Evolutionary conservation across 2,113 vertebrate species (phyloP).

Genomic region (Ictalurus punctatus): DNA sequence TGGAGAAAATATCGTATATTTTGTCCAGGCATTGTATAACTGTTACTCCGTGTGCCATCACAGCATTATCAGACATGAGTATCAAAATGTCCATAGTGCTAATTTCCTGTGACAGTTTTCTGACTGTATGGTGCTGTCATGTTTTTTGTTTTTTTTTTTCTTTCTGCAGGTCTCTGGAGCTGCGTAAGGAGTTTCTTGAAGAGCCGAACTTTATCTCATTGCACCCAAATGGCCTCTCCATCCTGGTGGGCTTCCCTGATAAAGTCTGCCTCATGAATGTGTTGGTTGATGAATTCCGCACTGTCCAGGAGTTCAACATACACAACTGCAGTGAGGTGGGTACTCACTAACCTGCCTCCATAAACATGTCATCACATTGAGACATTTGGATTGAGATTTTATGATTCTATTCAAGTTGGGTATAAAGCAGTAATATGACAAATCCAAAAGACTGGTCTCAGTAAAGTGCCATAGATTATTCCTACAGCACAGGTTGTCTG

Average conservation of each 20-base stretch:
- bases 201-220: conserved; percentile 83
- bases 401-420: neutral
- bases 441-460: neutral
- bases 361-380: neutral
- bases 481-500: neutral
- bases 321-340: conserved; percentile 85
- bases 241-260: conserved; percentile 89
- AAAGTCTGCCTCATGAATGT: conserved; percentile 88
- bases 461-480: neutral
- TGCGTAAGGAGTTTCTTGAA: conserved; percentile 85
- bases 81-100: neutral
- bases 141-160: neutral
- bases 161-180: conserved; percentile 78
- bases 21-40: neutral
- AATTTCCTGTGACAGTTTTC: neutral
- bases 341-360: neutral
- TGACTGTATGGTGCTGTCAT: neutral
- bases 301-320: conserved; percentile 84
- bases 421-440: neutral
- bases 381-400: neutral
- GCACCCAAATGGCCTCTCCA: conserved; percentile 85
- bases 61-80: neutral
- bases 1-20: neutral
- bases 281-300: conserved; percentile 81
- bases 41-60: neutral